These are phyloP conservation scores for Sycobia sp. DNA, from an alignment of 1,140 invertebrate species.

Conservation along the genomic window DNA sequence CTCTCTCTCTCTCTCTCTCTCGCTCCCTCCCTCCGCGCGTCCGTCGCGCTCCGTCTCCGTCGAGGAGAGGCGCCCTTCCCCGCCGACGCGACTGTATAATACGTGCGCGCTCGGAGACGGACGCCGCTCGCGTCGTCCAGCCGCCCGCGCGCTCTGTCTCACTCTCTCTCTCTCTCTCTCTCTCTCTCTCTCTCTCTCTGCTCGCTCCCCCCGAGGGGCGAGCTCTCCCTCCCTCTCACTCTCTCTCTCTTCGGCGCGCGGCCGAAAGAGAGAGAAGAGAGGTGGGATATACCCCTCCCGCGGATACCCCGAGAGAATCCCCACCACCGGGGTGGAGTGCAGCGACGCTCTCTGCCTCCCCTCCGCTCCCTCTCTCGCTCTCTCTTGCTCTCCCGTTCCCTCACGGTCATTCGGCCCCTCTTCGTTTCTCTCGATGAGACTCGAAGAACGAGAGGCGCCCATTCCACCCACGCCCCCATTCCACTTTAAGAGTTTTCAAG, in stretches of 20 bases:
- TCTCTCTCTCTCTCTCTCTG: not conserved
- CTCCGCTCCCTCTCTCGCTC: too few species aligned
- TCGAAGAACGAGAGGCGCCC: conserved; percentile 15
- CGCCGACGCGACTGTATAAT: conserved; percentile 29
- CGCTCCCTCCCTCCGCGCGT: not conserved
- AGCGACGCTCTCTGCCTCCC: conserved; percentile 22
- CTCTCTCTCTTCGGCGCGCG: not conserved
- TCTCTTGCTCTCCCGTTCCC: too few species aligned
- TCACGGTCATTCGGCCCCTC: not conserved
- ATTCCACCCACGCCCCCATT: conserved; percentile 59
- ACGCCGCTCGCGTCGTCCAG: conserved; percentile 7
- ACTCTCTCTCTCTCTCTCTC: not conserved
- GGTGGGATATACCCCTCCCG: not conserved
- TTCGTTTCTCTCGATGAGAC: conserved; percentile 39
- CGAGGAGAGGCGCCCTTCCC: conserved; percentile 35
- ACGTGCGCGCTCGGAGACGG: too few species aligned
- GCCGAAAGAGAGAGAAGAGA: not conserved
- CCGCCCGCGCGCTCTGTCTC: not conserved
- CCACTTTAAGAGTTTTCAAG: conserved; percentile 38
- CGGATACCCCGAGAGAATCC: conserved; percentile 31
- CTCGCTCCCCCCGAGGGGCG: not conserved
- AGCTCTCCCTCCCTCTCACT: conserved; percentile 31
- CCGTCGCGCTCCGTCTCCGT: not conserved
- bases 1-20: not conserved
- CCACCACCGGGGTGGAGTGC: conserved; percentile 41